Evolutionary conservation across 1,140 invertebrate genomes (phyloP).

Genomic region (Platorchestia sp.): DNA sequence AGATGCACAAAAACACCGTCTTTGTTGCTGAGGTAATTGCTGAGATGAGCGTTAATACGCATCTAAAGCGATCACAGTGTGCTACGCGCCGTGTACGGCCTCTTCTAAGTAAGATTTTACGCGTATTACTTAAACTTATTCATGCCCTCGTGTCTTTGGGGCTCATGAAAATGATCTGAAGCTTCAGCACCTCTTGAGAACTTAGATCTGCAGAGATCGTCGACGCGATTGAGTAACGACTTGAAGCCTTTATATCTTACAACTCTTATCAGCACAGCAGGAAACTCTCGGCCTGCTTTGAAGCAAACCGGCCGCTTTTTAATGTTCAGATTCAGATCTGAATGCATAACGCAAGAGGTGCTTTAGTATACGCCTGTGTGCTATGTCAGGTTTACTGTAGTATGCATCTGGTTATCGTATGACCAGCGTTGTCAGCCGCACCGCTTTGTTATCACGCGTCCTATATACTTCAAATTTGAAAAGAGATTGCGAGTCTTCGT

Average conservation of each 20-base stretch:
- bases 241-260: background rate
- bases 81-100: background rate
- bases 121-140: background rate
- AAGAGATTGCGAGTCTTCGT: background rate
- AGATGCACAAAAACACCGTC: background rate
- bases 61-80: background rate
- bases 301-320: too few relatives aligned
- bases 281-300: too few relatives aligned
- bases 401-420: background rate
- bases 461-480: background rate
- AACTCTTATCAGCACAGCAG: too few relatives aligned
- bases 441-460: background rate
- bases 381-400: too few relatives aligned
- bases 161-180: background rate
- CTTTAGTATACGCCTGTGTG: too few relatives aligned
- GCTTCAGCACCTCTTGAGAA: background rate
- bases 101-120: background rate
- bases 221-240: background rate
- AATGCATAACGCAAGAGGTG: too few relatives aligned
- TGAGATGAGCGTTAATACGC: background rate
- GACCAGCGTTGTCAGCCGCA: background rate
- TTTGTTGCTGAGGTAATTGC: constrained; percentile 17
- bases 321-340: too few relatives aligned
- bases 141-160: background rate
- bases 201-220: background rate